Percentiles rank a stretch among this genome's conserved stretches.
Conservation (phyloP, 1,140 invertebrate genomes). For the Acromyrmex heyeri region DNA sequence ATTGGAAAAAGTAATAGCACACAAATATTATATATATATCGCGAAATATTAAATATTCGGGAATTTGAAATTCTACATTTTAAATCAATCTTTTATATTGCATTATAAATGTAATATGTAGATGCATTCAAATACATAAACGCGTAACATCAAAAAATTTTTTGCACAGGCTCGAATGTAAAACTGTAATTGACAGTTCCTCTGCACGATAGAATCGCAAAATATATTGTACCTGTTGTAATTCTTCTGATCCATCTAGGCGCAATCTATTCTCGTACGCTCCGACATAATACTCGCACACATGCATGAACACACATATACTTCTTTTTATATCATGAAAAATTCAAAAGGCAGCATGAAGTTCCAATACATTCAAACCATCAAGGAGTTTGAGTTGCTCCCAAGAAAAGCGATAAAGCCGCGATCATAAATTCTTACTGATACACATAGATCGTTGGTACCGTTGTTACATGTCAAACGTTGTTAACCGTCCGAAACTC, state of each 20-base stretch:
- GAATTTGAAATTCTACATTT: neutral
- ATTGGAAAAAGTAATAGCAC: neutral
- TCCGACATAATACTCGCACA: conserved; percentile 7
- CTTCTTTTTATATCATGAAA: conserved; percentile 59
- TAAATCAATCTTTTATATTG: neutral
- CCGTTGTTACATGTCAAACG: conserved; percentile 39
- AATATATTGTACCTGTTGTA: conserved; percentile 1
- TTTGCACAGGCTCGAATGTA: neutral
- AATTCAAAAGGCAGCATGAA: conserved; percentile 45
- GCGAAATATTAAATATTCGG: neutral
- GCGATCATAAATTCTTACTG: conserved; percentile 50
- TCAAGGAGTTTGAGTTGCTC: conserved; percentile 27
- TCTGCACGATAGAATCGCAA: neutral
- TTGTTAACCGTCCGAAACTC: neutral
- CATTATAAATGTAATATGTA: neutral
- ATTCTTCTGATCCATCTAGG: conserved; percentile 4
- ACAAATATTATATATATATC: neutral
- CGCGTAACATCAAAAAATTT: neutral
- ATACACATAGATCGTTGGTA: conserved; percentile 38
- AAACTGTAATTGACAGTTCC: conserved; percentile 34
- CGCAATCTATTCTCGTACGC: conserved; percentile 44
- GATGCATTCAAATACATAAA: too few relatives aligned
- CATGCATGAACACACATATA: neutral
- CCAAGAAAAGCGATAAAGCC: conserved; percentile 51
- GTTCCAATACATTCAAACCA: conserved; percentile 49